Evolutionary conservation across 2,888 invertebrate genomes (phyloP).

Genomic region (Nycteola revayana): DNA sequence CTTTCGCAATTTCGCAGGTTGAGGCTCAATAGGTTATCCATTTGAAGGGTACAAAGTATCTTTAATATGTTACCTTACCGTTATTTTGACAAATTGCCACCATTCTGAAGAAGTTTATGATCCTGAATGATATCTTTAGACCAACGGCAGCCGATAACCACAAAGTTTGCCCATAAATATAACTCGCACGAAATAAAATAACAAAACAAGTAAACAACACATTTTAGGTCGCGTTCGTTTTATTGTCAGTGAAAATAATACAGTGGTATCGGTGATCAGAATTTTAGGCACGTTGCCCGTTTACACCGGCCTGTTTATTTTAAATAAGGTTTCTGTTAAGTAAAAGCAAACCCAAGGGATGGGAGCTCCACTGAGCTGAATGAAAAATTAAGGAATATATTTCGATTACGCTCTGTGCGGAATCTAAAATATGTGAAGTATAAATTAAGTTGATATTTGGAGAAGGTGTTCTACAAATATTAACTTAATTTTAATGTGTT

Average conservation of each 20-base stretch:
- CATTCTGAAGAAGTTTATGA: too few species aligned
- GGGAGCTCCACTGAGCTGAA: slow-evolving; percentile 56
- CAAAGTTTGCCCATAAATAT: slow-evolving; percentile 8
- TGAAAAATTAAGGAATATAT: slow-evolving; percentile 72
- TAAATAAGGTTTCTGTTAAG: slow-evolving; percentile 76
- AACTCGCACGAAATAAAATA: slow-evolving; percentile 19
- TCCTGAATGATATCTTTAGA: too few species aligned
- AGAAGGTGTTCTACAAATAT: too few species aligned
- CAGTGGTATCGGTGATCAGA: slow-evolving; percentile 53
- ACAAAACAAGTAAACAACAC: slow-evolving; percentile 21
- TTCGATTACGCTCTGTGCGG: slow-evolving; percentile 39
- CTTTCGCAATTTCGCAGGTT: too few species aligned
- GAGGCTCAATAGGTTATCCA: too few species aligned
- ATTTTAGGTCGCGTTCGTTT: slow-evolving; percentile 44
- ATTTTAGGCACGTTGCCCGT: slow-evolving; percentile 71
- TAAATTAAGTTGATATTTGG: too few species aligned
- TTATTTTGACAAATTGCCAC: too few species aligned
- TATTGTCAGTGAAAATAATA: slow-evolving; percentile 65
- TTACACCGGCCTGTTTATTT: slow-evolving; percentile 76
- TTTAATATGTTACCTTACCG: too few species aligned
- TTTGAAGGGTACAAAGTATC: too few species aligned
- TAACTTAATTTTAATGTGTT: too few species aligned
- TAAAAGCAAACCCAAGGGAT: slow-evolving; percentile 70
- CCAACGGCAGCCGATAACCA: too few species aligned
- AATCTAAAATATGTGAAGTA: slow-evolving; percentile 40